These are phyloP conservation scores for Galerucella pusilla DNA, from an alignment of 2,888 invertebrate species.

Conservation along the genomic window DNA sequence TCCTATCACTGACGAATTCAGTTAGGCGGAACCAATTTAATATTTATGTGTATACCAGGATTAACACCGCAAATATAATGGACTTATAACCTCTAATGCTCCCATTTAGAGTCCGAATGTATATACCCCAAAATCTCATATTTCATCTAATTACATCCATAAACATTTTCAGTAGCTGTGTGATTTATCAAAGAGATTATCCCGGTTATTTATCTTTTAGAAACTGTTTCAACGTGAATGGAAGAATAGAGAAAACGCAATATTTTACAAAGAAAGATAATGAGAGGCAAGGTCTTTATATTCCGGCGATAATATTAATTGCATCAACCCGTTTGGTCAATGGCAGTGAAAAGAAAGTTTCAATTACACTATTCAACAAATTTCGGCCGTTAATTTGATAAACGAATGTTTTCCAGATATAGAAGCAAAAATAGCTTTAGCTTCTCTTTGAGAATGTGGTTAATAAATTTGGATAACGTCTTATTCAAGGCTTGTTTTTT, in stretches of 20 bases:
- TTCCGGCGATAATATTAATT: background rate
- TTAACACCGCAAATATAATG: conserved; percentile 30
- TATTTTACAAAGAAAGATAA: conserved; percentile 9
- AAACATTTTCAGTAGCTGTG: conserved; percentile 35
- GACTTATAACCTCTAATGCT: conserved; percentile 25
- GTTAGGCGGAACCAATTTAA: conserved; percentile 17
- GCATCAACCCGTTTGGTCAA: background rate
- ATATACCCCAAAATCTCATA: conserved; percentile 29
- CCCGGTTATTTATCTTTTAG: conserved; percentile 27
- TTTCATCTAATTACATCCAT: conserved; percentile 38
- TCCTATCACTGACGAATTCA: background rate
- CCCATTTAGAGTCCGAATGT: conserved; percentile 20
- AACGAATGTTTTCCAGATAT: background rate
- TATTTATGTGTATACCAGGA: conserved; percentile 27
- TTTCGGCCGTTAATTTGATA: background rate
- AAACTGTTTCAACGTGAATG: conserved; percentile 19
- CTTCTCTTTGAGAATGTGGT: background rate
- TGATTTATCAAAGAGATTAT: conserved; percentile 35
- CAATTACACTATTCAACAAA: background rate
- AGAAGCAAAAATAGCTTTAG: background rate
- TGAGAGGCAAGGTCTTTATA: conserved; percentile 12
- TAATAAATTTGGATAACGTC: background rate
- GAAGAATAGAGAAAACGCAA: conserved; percentile 7
- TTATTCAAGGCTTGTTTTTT: background rate
- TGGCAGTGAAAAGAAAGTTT: background rate